Percentiles rank a stretch among this genome's conserved stretches.
Evolutionary conservation across 2,888 invertebrate species (phyloP).

Genomic region (Biston betularia): DNA sequence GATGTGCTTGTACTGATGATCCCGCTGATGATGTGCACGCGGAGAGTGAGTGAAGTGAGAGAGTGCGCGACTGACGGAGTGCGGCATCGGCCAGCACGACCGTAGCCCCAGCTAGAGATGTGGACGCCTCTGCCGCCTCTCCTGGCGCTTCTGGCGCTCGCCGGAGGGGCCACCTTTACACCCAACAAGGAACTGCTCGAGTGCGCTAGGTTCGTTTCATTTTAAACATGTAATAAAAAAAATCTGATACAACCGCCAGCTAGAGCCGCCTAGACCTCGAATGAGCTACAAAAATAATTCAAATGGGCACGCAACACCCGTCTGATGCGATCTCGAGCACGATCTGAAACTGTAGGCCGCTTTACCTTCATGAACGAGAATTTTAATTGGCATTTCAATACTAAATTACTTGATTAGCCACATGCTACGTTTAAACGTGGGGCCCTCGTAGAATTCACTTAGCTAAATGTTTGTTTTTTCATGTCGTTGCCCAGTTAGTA

Average conservation of each 20-base stretch:
- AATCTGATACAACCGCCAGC: neutral
- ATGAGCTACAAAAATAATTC: slow-evolving; percentile 81
- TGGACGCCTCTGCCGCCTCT: slow-evolving; percentile 72
- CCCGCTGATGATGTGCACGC: slow-evolving; percentile 73
- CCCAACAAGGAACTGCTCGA: slow-evolving; percentile 79
- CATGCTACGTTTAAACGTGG: slow-evolving; percentile 14
- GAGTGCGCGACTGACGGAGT: slow-evolving; percentile 68
- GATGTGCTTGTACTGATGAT: slow-evolving; percentile 66
- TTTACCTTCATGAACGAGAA: slow-evolving; percentile 28
- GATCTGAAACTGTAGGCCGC: slow-evolving; percentile 31
- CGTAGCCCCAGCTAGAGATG: slow-evolving; percentile 74
- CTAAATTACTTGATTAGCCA: slow-evolving; percentile 16
- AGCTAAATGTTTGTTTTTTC: slow-evolving; percentile 16
- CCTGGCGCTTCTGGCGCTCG: slow-evolving; percentile 69
- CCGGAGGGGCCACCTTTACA: slow-evolving; percentile 71
- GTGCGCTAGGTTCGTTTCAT: slow-evolving; percentile 79
- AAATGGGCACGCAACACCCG: slow-evolving; percentile 67
- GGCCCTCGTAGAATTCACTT: slow-evolving; percentile 2
- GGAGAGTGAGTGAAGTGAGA: slow-evolving; percentile 73
- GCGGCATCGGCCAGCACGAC: slow-evolving; percentile 65
- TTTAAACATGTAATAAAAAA: slow-evolving; percentile 10
- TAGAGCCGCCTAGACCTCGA: slow-evolving; percentile 56
- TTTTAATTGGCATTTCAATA: slow-evolving; percentile 41
- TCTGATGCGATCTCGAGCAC: slow-evolving; percentile 40
- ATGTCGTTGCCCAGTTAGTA: neutral